Percentiles rank a stretch among this genome's conserved stretches.
Conservation (phyloP, 35 echinoderm and acorn worm genomes). For the Strongylocentrotus purpuratus region DNA sequence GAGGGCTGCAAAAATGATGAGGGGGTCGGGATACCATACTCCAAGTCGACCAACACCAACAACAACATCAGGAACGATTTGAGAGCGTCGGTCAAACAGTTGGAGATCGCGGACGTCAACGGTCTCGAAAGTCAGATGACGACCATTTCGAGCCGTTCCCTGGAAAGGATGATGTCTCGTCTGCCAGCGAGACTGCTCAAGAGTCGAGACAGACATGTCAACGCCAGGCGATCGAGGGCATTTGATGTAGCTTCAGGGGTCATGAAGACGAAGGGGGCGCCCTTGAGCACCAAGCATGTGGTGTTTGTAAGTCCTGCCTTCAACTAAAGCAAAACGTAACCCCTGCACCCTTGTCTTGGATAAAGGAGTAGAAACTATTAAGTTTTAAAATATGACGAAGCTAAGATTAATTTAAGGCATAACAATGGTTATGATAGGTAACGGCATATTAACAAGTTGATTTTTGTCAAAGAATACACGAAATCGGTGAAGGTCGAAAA, state of each 20-base stretch:
- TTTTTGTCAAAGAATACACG: too few relatives aligned
- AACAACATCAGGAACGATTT: neutral
- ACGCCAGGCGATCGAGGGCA: neutral
- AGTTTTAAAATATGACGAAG: too few relatives aligned
- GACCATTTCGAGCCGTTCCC: neutral
- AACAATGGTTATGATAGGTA: too few relatives aligned
- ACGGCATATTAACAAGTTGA: too few relatives aligned
- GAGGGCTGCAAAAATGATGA: neutral
- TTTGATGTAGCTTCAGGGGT: neutral
- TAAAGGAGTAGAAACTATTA: too few relatives aligned
- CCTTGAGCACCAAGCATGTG: conserved; percentile 30
- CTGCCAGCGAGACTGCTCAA: neutral
- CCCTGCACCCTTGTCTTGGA: neutral
- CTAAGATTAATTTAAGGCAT: too few relatives aligned
- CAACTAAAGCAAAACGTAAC: conserved; percentile 5
- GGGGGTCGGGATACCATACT: neutral
- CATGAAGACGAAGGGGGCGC: neutral
- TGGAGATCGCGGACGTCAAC: neutral
- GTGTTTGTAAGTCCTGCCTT: conserved; percentile 34
- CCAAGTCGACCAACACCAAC: neutral
- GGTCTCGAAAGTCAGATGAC: neutral
- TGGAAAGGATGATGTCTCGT: neutral
- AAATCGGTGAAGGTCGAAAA: too few relatives aligned
- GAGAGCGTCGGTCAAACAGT: neutral
- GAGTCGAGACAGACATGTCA: neutral